These are phyloP conservation scores for Zoanthus gigantus DNA, from an alignment of 92 coral and sea anemone genomes.

Conservation along the genomic window DNA sequence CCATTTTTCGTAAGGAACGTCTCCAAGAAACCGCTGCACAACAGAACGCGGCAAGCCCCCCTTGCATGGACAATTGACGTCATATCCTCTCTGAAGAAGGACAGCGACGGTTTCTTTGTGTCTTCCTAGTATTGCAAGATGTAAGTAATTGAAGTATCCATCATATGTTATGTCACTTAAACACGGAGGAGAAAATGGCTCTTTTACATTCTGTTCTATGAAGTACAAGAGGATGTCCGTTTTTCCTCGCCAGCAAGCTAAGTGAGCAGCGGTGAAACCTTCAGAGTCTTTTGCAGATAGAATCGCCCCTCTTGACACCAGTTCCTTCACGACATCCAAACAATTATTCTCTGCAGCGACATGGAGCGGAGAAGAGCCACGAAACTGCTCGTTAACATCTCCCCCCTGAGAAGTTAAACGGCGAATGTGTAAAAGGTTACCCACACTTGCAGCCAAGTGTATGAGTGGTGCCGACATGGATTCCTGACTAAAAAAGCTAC, in stretches of 20 bases:
- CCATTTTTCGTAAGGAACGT: conserved; percentile 13
- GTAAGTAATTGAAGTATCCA: conserved; percentile 39
- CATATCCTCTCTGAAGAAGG: conserved; percentile 15
- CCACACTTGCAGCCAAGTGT: neutral
- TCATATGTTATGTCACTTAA: neutral
- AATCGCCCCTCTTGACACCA: conserved; percentile 9
- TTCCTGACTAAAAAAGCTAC: no score
- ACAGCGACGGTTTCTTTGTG: conserved; percentile 22
- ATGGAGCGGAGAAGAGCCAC: conserved; percentile 27
- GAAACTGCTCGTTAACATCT: neutral
- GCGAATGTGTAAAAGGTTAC: neutral
- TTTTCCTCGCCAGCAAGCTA: conserved; percentile 19
- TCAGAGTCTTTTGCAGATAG: conserved; percentile 31
- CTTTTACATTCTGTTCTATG: conserved; percentile 1
- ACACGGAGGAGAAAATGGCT: conserved; percentile 3
- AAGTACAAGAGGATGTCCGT: conserved; percentile 20
- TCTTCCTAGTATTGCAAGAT: conserved; percentile 24
- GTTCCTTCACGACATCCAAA: conserved; percentile 1
- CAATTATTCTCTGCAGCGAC: conserved; percentile 29
- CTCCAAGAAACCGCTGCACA: conserved; percentile 7
- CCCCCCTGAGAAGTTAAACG: neutral
- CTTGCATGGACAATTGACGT: neutral
- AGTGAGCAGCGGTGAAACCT: conserved; percentile 19
- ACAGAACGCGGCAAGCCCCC: conserved; percentile 24
- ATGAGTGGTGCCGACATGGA: neutral